Conservation (phyloP, 1,140 invertebrate genomes). For the Eumaeus atala region DNA sequence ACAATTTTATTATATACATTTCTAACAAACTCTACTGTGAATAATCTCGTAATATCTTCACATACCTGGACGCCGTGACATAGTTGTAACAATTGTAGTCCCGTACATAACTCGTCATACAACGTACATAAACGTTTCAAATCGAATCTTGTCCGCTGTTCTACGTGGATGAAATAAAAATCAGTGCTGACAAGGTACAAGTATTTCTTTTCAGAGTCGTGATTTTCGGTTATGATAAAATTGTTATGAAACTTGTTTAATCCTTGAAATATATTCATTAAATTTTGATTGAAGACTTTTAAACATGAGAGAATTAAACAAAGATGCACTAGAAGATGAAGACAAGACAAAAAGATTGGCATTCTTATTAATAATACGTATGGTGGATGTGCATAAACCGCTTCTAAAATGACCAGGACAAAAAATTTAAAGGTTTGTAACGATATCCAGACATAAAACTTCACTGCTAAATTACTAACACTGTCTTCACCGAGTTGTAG, state of each 20-base stretch:
- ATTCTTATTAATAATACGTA: slow-evolving; percentile 39
- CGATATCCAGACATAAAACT: slow-evolving; percentile 35
- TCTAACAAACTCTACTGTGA: too few species aligned
- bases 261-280: slow-evolving; percentile 25
- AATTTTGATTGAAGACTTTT: slow-evolving; percentile 36
- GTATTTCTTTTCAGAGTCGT: not conserved
- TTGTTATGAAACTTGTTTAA: slow-evolving; percentile 18
- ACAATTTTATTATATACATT: too few species aligned
- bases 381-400: slow-evolving; percentile 27
- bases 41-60: not conserved
- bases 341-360: slow-evolving; percentile 37
- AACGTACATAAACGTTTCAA: slow-evolving; percentile 39
- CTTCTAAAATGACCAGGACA: slow-evolving; percentile 32
- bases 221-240: slow-evolving; percentile 1
- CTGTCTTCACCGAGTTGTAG: slow-evolving; percentile 29
- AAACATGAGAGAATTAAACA: slow-evolving; percentile 37
- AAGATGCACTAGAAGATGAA: slow-evolving; percentile 44
- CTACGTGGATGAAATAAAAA: slow-evolving; percentile 33
- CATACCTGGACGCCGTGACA: slow-evolving; percentile 46
- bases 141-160: slow-evolving; percentile 24
- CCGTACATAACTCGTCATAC: slow-evolving; percentile 43
- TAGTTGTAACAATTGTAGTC: slow-evolving; percentile 38
- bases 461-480: slow-evolving; percentile 33
- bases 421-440: slow-evolving; percentile 26
- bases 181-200: slow-evolving; percentile 28